A percentile compares a stretch with the other conserved stretches of the same genome.
Conservation (phyloP, 1,140 invertebrate genomes). For the Acromyrmex heyeri region DNA sequence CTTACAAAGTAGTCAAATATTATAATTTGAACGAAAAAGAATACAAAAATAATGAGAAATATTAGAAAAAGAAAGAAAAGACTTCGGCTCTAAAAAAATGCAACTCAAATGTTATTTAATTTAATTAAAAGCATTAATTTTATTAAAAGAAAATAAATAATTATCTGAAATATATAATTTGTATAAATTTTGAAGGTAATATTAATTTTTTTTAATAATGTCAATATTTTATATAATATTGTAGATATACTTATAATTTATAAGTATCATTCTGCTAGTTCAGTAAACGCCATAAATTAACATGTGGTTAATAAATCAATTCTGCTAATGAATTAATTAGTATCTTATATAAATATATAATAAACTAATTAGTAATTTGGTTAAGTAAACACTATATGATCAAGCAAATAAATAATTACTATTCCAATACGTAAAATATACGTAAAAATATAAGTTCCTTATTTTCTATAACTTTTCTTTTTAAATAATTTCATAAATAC, state of each 20-base stretch:
- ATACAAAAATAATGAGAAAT: slow-evolving; percentile 17
- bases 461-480: background rate
- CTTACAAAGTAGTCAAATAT: background rate
- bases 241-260: too few species aligned
- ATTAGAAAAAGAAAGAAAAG: background rate
- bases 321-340: slow-evolving; percentile 35
- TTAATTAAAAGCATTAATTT: background rate
- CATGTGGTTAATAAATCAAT: slow-evolving; percentile 39
- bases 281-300: slow-evolving; percentile 33
- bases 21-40: slow-evolving; percentile 9
- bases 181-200: background rate
- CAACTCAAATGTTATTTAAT: background rate
- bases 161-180: background rate
- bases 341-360: background rate
- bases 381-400: background rate
- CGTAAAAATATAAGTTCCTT: background rate
- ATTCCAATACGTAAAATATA: background rate
- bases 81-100: background rate
- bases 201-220: background rate
- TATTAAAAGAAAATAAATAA: background rate
- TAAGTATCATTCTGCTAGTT: background rate
- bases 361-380: background rate
- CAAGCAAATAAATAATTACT: background rate
- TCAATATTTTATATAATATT: slow-evolving; percentile 2
- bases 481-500: background rate